phyloP scores from a whole-genome alignment of 2,888 invertebrate genomes.

The Augiades crinisus region DNA sequence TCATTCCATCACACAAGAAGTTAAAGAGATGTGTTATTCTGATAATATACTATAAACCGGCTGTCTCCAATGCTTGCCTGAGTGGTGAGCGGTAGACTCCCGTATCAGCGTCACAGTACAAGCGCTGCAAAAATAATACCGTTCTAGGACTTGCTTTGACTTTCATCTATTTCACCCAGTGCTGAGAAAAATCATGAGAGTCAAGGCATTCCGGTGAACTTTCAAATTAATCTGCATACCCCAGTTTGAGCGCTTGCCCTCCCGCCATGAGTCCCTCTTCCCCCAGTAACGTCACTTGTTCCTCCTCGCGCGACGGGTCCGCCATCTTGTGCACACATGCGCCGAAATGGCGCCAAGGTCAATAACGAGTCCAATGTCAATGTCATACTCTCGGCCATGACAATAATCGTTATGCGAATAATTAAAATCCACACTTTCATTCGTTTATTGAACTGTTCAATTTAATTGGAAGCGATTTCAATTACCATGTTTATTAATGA shows the following conservation, averaged over 20 bases:
- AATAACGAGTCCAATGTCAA: slow-evolving; percentile 86
- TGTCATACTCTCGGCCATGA: slow-evolving; percentile 57
- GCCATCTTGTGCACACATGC: slow-evolving; percentile 93
- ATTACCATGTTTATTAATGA: slow-evolving; percentile 7
- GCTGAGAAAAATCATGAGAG: slow-evolving; percentile 39
- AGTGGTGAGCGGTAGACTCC: slow-evolving; percentile 88
- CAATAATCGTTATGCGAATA: neutral
- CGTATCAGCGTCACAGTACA: slow-evolving; percentile 86
- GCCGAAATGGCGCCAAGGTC: slow-evolving; percentile 79
- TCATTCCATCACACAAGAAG: slow-evolving; percentile 77
- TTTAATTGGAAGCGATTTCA: neutral
- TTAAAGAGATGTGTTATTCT: slow-evolving; percentile 71
- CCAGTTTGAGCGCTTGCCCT: slow-evolving; percentile 98
- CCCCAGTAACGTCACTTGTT: slow-evolving; percentile 97
- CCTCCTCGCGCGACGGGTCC: slow-evolving; percentile 97
- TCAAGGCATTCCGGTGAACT: slow-evolving; percentile 64
- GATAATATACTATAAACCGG: slow-evolving; percentile 79
- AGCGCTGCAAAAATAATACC: slow-evolving; percentile 88
- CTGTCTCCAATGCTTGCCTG: slow-evolving; percentile 86
- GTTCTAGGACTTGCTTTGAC: slow-evolving; percentile 75
- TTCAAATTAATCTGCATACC: slow-evolving; percentile 86
- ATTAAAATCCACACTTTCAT: neutral
- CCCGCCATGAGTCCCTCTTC: slow-evolving; percentile 97
- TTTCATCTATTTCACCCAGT: slow-evolving; percentile 40
- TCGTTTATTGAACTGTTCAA: neutral